Base-by-base conservation (phyloP, 1,140 invertebrate genomes). In the Diachasmimorpha longicaudata region DNA sequence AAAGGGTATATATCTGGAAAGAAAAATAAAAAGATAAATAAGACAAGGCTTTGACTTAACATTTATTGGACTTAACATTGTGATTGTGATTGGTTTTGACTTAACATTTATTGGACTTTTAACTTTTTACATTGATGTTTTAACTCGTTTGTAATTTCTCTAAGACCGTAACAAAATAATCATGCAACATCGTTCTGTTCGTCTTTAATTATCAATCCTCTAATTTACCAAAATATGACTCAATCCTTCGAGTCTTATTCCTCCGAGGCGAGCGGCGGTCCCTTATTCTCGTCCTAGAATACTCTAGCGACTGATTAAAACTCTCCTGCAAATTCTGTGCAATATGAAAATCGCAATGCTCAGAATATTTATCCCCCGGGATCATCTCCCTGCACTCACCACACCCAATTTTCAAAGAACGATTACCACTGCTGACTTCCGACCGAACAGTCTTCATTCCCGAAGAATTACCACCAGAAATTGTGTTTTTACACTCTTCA, bases 271-370 rank as follows among this genome's bases (percentile, higher is more conserved):
- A 36, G 23, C 71, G 66, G n/a, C 46, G 42, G 4, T 74, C 66
- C 8, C 58, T 52, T 37, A 66, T 66, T 58, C 78, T 52, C 46
- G 77, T 79, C 6, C n/a, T 16, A 16, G 66, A 39, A 55, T 52
- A 63, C 42, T 25, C 39, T 23, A 14, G 8, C 14, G 31, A 36
- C 68, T 89, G 71, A 85, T 81, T 89, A 88, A 89, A 79, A 72
- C 83, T 87, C 78, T 87, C 86, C 81, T 92, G 93, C 39, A 95
- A 81, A 80, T 90, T 91, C 81, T 92, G 92, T 4, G 94, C 94
- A 75, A 92, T 85, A 82, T 95, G 94, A 85, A 92, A 68, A 39
- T 68, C 66, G 31, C 31, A 68, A 16, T 68, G 66, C 16, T 68
- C 66, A 6, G 31, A n/a, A 36, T 9, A 68, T n/a, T 37, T 68